Conservation (phyloP, 2,888 invertebrate genomes). For the Pachliopta kotzebuea region DNA sequence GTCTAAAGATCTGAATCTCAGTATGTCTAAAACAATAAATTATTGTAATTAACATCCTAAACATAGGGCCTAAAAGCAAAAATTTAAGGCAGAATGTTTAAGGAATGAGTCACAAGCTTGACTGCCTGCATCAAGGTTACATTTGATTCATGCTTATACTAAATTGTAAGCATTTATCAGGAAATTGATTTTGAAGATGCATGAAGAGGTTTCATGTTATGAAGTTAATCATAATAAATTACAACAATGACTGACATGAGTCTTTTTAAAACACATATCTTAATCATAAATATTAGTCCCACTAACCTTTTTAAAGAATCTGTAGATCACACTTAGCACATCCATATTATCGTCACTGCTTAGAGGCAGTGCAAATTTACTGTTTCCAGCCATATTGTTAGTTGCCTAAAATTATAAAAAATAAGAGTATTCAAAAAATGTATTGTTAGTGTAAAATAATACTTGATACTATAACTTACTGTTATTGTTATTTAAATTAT, state of each 20-base stretch:
- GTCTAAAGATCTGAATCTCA: too few relatives aligned
- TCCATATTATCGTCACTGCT: slow-evolving; percentile 69
- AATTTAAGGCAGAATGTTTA: slow-evolving; percentile 47
- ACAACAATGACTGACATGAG: not conserved
- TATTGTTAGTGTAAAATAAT: not conserved
- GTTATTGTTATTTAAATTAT: not conserved
- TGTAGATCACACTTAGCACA: slow-evolving; percentile 82
- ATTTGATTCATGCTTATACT: slow-evolving; percentile 47
- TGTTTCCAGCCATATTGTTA: slow-evolving; percentile 64
- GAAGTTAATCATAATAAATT: not conserved
- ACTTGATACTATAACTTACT: too few relatives aligned
- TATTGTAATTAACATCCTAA: not conserved
- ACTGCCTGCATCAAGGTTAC: slow-evolving; percentile 45
- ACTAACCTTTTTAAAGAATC: slow-evolving; percentile 82
- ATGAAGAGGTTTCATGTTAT: not conserved
- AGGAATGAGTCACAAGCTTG: slow-evolving; percentile 48
- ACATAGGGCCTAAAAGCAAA: slow-evolving; percentile 28
- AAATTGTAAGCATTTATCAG: not conserved
- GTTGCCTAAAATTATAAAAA: slow-evolving; percentile 47
- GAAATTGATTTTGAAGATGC: not conserved
- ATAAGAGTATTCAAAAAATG: not conserved
- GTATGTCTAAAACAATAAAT: too few relatives aligned
- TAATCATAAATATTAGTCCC: not conserved
- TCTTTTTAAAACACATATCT: not conserved
- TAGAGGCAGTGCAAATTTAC: slow-evolving; percentile 66